Percentiles rank a stretch among this genome's conserved stretches.
These are phyloP conservation scores for Empis stercorea DNA, from an alignment of 2,888 invertebrate genomes.

Conservation along the genomic window DNA sequence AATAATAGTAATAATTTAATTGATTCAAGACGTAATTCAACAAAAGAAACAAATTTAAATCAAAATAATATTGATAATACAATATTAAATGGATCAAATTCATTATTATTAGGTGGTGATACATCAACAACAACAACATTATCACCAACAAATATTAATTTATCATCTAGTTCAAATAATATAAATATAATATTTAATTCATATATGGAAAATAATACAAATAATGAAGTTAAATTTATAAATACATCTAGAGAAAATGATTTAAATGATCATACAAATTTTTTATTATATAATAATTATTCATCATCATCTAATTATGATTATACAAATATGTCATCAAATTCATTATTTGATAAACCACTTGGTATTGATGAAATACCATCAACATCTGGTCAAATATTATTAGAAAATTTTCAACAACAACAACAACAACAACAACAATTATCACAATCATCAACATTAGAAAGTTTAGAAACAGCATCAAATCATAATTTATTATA, in stretches of 20 bases:
- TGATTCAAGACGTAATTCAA: slow-evolving; percentile 21
- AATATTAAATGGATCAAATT: slow-evolving; percentile 1
- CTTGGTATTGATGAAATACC: slow-evolving; percentile 30
- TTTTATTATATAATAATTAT: slow-evolving; percentile 27
- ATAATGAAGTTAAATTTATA: slow-evolving; percentile 33
- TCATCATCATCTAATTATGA: slow-evolving; percentile 34
- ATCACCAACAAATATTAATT: slow-evolving; percentile 31
- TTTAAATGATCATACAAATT: slow-evolving; percentile 29
- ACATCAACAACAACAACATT: slow-evolving; percentile 18
- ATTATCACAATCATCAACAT: slow-evolving; percentile 11
- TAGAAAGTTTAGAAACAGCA: slow-evolving; percentile 29
- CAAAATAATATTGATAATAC: slow-evolving; percentile 21
- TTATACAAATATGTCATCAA: slow-evolving; percentile 35
- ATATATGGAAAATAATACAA: slow-evolving; percentile 26
- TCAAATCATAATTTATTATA: slow-evolving; percentile 29
- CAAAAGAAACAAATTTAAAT: slow-evolving; percentile 34
- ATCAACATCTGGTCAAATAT: slow-evolving; percentile 3
- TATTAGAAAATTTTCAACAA: neutral
- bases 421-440: slow-evolving; percentile 11
- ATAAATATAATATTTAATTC: slow-evolving; percentile 33
- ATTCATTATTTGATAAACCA: slow-evolving; percentile 31
- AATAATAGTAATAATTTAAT: slow-evolving; percentile 16
- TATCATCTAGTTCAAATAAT: slow-evolving; percentile 33
- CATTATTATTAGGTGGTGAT: neutral
- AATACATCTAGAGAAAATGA: slow-evolving; percentile 25